Conservation (phyloP, 2,797 vertebrate genomes). For the Leuciscus waleckii region DNA sequence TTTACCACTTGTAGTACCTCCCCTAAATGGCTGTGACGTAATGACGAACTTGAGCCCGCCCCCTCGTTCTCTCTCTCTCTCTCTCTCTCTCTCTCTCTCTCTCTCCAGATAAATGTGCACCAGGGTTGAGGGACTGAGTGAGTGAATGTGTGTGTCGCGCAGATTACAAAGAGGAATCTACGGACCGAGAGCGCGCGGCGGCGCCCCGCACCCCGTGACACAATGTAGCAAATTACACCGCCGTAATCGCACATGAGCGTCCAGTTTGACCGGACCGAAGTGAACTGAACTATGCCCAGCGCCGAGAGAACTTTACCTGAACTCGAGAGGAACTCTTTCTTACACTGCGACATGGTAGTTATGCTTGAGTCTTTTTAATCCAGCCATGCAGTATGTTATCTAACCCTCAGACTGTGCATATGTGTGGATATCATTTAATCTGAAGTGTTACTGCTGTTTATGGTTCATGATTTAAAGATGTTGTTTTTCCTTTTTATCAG, state of each 20-base stretch:
- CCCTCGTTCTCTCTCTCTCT: background rate
- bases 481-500: background rate
- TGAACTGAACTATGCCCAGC: conserved; percentile 70
- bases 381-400: background rate
- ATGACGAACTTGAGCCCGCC: background rate
- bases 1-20: conserved; percentile 19
- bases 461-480: background rate
- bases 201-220: background rate
- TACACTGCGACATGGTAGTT: conserved; percentile 75
- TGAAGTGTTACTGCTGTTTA: background rate
- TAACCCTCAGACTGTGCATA: background rate
- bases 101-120: background rate
- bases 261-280: conserved; percentile 33
- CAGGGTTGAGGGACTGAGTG: conserved; percentile 2
- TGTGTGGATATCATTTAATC: background rate
- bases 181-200: background rate
- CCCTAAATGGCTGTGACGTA: conserved; percentile 21
- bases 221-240: conserved; percentile 32
- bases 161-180: conserved; percentile 43
- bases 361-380: conserved; percentile 36
- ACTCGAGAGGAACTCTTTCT: conserved; percentile 60
- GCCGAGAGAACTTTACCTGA: conserved; percentile 74
- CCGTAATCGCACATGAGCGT: background rate
- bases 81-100: background rate
- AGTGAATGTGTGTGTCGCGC: conserved; percentile 19